These are phyloP conservation scores for Solea senegalensis DNA, from an alignment of 2,113 vertebrate species.

Conservation along the genomic window DNA sequence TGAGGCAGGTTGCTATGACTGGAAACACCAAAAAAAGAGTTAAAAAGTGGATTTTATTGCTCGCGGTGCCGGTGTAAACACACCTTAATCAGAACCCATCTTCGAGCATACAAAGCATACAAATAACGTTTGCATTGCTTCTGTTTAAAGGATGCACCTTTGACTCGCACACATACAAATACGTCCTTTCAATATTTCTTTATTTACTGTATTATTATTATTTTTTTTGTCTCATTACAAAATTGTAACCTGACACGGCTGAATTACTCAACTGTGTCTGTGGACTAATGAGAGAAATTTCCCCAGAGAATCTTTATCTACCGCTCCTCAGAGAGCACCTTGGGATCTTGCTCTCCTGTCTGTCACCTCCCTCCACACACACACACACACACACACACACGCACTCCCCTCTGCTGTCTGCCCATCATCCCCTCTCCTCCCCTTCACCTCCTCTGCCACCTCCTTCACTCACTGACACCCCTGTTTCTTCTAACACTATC, in stretches of 20 bases:
- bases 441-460: constrained; percentile 63
- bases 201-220: constrained; percentile 19
- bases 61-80: too few relatives aligned
- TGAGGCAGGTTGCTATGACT: too few relatives aligned
- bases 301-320: constrained; percentile 95
- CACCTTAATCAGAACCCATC: too few relatives aligned
- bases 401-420: constrained; percentile 85
- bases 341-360: constrained; percentile 89
- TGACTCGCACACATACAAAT: constrained; percentile 55
- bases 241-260: constrained; percentile 90
- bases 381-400: constrained; percentile 21
- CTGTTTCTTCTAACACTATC: constrained; percentile 91
- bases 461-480: constrained; percentile 91
- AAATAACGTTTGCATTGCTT: too few relatives aligned
- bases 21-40: too few relatives aligned
- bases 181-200: constrained; percentile 76
- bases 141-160: too few relatives aligned
- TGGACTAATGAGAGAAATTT: constrained; percentile 98
- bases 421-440: constrained; percentile 73
- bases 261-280: constrained; percentile 97
- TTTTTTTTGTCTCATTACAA: constrained; percentile 86
- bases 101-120: too few relatives aligned
- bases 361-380: constrained; percentile 85
- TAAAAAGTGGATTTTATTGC: too few relatives aligned
- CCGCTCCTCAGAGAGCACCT: constrained; percentile 91